Conservation (phyloP, 2,113 vertebrate genomes). For the Microtus ochrogaster region DNA sequence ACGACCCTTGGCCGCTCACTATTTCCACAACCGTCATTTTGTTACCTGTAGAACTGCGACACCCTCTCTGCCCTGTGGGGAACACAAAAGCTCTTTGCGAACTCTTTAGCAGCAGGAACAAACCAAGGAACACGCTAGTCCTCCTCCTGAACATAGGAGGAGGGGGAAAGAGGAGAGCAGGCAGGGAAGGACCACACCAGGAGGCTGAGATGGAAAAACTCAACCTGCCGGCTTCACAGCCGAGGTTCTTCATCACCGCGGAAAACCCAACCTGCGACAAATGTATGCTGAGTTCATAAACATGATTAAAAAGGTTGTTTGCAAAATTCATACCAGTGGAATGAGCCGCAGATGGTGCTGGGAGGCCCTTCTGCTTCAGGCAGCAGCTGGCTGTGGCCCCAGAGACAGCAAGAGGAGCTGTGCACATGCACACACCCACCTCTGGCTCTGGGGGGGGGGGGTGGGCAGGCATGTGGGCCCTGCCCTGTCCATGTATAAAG, state of each 20-base stretch:
- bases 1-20: not conserved
- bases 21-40: not conserved
- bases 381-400: conserved; percentile 81
- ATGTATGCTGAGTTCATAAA: conserved; percentile 55
- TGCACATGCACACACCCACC: conserved; percentile 59
- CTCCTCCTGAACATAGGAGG: not conserved
- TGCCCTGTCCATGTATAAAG: not conserved
- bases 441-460: not conserved
- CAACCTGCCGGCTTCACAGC: conserved; percentile 59
- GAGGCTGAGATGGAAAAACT: not conserved
- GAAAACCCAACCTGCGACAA: conserved; percentile 67
- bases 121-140: not conserved
- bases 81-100: not conserved
- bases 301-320: conserved; percentile 74
- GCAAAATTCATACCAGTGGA: conserved; percentile 74
- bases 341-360: conserved; percentile 69
- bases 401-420: conserved; percentile 73
- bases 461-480: not conserved
- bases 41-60: not conserved
- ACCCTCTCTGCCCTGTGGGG: not conserved
- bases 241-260: conserved; percentile 68
- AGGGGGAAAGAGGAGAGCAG: not conserved
- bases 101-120: not conserved
- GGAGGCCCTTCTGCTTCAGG: conserved; percentile 42
- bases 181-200: not conserved